Evolutionary conservation across 1,140 invertebrate genomes (phyloP), one percentile per base, ranked within the genome.

Genomic region (Planococcus citri): DNA sequence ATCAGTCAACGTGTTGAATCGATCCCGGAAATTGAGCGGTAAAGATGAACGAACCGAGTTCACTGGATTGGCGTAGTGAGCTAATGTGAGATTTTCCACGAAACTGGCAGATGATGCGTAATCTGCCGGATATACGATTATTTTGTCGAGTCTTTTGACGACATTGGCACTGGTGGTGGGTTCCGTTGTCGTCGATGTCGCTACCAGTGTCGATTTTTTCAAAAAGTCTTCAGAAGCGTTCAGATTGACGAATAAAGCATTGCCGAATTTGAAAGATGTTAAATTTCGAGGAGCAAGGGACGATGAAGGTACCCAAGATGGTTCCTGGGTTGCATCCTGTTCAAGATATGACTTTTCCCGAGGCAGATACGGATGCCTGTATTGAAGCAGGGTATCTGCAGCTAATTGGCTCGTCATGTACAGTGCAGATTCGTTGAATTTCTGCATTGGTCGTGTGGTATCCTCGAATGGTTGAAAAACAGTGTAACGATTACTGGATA

Each of bases 51-150:
- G 41, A 20, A 21, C 27, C 20, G 68, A 57, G 22, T 73, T 72
- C 14, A 51, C 71, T 33, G 68, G 57, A 4, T 38, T 58, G 0
- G 74, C 69, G 29, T 70, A 75, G 71, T 75, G 74, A n/a, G 73
- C 71, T 4, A 73, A 58, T 0, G 74, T 75, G 8, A 75, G 61
- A 57, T 73, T 70, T 72, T 75, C 74, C 21, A 75, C 71, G 21
- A 61, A 68, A 6, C 57, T 68, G 1, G 71, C 60, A 17, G 60
- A 64, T 6, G 60, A 64, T 9, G 60, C 20, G 60, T 64, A 64
- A 21, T 64, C 60, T 64, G 10, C 22, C 25, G 60, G 60, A 25
- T 64, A 64, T 10, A 64, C 60, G 22, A 64, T 14, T 24, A 64
- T 64, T 64, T 9, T 24, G 10, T 64, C 22, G 2, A 20, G 25